phyloP scores from a whole-genome alignment of 2,113 vertebrate species.

The Puffinus mauretanicus region DNA sequence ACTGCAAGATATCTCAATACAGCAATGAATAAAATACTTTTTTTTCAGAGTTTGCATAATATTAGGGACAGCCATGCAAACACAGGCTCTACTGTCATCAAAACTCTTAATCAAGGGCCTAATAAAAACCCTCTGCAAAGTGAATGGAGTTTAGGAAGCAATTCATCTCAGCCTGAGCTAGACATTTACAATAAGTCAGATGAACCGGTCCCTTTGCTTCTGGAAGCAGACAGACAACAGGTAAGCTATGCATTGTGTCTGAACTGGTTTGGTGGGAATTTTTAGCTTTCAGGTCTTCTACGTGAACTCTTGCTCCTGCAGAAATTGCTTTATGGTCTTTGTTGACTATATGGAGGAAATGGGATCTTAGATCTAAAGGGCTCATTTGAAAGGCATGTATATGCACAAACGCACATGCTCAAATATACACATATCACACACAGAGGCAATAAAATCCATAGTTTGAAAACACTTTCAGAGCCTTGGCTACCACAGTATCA shows the following conservation, averaged over 20 bases:
- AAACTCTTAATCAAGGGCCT: not conserved
- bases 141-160: not conserved
- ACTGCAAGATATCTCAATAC: not conserved
- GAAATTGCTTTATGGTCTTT: conserved; percentile 60
- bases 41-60: not conserved
- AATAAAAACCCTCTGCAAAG: not conserved
- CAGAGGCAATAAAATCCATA: not conserved
- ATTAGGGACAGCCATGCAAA: not conserved
- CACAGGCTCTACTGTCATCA: not conserved
- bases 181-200: not conserved
- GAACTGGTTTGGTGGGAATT: conserved; percentile 62
- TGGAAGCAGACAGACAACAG: conserved; percentile 45
- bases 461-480: conserved; percentile 3
- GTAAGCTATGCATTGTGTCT: conserved; percentile 46
- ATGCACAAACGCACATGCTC: conserved; percentile 5
- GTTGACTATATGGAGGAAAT: conserved; percentile 54
- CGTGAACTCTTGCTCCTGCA: conserved; percentile 54
- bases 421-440: conserved; percentile 48
- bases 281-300: conserved; percentile 44
- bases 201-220: not conserved
- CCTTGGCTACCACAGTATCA: not conserved
- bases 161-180: not conserved
- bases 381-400: conserved; percentile 49
- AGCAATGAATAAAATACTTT: not conserved
- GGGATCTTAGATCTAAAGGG: conserved; percentile 48